A percentile compares a stretch with the other conserved stretches of the same genome.
These are phyloP conservation scores for Nannospalax galili DNA, from an alignment of 2,113 vertebrate genomes.

Conservation along the genomic window DNA sequence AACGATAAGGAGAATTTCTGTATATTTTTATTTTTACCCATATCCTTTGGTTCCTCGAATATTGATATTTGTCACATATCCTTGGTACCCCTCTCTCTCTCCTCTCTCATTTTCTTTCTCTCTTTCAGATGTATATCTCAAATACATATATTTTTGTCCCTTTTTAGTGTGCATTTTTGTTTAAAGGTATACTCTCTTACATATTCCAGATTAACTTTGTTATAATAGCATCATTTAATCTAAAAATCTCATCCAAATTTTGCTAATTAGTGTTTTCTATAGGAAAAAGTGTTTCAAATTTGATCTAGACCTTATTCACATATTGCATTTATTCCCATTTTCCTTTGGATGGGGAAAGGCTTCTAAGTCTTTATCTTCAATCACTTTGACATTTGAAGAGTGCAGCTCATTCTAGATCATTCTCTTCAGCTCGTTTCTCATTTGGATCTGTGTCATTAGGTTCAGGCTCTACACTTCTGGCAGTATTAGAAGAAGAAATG, in stretches of 20 bases:
- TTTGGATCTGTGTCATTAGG: background rate
- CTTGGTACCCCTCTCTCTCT: background rate
- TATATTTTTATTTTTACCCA: background rate
- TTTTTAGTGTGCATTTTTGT: background rate
- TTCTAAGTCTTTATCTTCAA: slow-evolving; percentile 1
- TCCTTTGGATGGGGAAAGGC: background rate
- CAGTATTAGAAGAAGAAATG: background rate
- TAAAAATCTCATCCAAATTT: background rate
- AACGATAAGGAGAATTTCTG: background rate
- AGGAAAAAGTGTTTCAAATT: background rate
- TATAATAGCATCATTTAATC: background rate
- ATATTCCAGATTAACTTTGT: background rate
- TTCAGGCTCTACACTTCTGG: background rate
- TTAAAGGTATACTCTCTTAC: background rate
- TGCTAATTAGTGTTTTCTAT: background rate
- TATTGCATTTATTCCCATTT: background rate
- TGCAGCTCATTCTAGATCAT: background rate
- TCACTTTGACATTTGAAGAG: background rate
- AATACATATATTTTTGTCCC: background rate
- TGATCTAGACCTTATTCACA: background rate
- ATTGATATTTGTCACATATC: slow-evolving; percentile 11
- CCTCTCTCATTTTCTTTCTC: background rate
- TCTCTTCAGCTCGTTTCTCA: background rate
- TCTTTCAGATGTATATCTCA: background rate
- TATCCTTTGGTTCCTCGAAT: background rate